phyloP scores from a whole-genome alignment of 1,140 invertebrate species.

The Cydia pomonella region DNA sequence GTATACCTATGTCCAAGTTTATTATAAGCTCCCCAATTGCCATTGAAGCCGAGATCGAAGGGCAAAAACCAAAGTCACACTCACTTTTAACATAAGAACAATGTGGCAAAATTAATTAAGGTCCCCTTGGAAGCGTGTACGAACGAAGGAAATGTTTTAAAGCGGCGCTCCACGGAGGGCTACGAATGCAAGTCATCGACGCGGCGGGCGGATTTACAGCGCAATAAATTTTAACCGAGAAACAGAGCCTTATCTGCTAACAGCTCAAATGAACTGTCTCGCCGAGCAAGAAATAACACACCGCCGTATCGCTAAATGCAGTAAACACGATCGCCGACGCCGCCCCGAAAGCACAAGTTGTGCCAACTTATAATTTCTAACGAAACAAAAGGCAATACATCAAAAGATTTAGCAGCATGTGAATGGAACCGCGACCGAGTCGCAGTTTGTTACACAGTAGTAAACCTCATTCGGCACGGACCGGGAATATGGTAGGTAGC shows the following conservation, averaged over 20 bases:
- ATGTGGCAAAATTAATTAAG: constrained; percentile 74
- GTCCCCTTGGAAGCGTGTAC: constrained; percentile 56
- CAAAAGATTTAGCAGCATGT: constrained; percentile 45
- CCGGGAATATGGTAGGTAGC: constrained; percentile 34
- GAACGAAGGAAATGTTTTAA: constrained; percentile 60
- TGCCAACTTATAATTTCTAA: constrained; percentile 35
- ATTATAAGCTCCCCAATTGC: background rate
- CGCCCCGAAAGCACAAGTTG: constrained; percentile 31
- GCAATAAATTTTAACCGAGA: constrained; percentile 67
- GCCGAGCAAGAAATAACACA: constrained; percentile 51
- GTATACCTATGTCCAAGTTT: background rate
- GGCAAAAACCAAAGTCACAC: constrained; percentile 60
- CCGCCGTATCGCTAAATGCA: constrained; percentile 46
- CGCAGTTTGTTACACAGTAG: constrained; percentile 43
- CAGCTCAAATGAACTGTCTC: constrained; percentile 69
- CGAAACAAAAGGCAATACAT: constrained; percentile 46
- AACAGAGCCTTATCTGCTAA: constrained; percentile 69
- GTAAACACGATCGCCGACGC: constrained; percentile 36
- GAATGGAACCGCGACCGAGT: constrained; percentile 40
- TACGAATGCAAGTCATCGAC: constrained; percentile 67
- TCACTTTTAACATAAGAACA: constrained; percentile 63
- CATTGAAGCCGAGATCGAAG: constrained; percentile 33
- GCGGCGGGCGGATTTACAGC: constrained; percentile 61
- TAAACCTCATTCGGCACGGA: constrained; percentile 41
- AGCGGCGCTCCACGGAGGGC: constrained; percentile 52